phyloP scores from a whole-genome alignment of 2,797 vertebrate species.

The Vultur gryphus region DNA sequence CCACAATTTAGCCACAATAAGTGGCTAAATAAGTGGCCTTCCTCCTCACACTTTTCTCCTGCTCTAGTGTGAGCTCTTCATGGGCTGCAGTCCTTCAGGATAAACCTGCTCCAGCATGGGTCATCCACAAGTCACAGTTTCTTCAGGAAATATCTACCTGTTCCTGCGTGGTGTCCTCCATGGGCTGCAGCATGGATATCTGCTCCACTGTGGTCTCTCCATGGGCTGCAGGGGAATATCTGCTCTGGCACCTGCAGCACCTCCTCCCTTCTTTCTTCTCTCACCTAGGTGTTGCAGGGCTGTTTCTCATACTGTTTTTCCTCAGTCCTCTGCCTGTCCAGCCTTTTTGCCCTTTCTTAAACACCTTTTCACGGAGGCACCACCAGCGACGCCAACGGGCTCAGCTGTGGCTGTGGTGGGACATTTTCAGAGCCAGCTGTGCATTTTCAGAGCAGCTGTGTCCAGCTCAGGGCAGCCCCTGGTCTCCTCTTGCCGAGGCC shows the following conservation, averaged over 20 bases:
- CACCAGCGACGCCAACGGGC: accelerated
- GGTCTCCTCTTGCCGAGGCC: no score
- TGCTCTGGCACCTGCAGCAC: neutral
- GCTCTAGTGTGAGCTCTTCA: neutral
- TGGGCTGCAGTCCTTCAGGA: neutral
- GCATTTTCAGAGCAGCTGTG: no score
- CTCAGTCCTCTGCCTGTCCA: neutral
- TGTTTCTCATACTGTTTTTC: neutral
- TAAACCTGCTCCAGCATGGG: neutral
- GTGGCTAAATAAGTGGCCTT: neutral
- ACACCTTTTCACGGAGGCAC: neutral
- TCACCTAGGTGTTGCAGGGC: neutral
- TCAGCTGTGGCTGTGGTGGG: neutral
- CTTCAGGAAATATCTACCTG: neutral
- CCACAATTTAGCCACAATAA: neutral
- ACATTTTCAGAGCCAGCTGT: neutral
- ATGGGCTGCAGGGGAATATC: neutral
- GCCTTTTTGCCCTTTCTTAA: neutral
- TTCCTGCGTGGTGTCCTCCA: neutral
- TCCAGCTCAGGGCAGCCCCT: neutral
- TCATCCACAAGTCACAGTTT: neutral
- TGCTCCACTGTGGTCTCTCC: neutral
- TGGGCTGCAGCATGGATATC: neutral
- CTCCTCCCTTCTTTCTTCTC: neutral
- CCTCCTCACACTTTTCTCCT: neutral